Conservation (phyloP, 1,140 invertebrate genomes). For the Pogonomyrmex californicus region DNA sequence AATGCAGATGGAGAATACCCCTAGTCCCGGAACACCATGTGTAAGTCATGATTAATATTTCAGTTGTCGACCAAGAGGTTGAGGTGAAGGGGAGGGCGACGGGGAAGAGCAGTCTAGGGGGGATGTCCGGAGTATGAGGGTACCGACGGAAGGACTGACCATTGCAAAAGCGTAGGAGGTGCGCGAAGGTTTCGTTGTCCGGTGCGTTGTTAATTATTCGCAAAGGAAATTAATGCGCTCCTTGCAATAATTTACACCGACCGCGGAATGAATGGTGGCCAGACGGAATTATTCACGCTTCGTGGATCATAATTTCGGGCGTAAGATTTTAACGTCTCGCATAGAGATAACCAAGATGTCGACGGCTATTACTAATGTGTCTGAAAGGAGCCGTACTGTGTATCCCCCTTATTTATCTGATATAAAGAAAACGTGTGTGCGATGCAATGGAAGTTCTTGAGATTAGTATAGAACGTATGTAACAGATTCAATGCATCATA, state of each 20-base stretch:
- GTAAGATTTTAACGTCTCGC: conserved; percentile 56
- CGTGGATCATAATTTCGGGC: conserved; percentile 67
- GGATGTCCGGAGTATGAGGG: conserved; percentile 49
- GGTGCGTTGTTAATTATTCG: conserved; percentile 83
- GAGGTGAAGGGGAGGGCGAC: conserved; percentile 51
- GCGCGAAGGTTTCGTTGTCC: conserved; percentile 78
- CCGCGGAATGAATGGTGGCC: conserved; percentile 77
- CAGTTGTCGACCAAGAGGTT: conserved; percentile 77
- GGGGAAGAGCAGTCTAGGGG: conserved; percentile 1
- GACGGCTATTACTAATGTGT: conserved; percentile 36
- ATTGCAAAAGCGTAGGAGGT: conserved; percentile 72
- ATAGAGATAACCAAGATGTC: conserved; percentile 35
- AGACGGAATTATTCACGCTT: conserved; percentile 82
- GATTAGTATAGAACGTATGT: background rate
- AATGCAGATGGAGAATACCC: conserved; percentile 81
- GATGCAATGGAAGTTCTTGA: background rate
- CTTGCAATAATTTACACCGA: conserved; percentile 81
- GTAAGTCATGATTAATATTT: conserved; percentile 85
- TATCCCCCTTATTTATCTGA: background rate
- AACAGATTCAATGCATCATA: background rate
- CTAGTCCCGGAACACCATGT: conserved; percentile 77
- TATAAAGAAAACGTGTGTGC: background rate
- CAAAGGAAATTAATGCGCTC: conserved; percentile 83
- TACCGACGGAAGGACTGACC: conserved; percentile 75
- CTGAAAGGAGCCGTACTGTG: background rate